Evolutionary conservation across 1,140 invertebrate genomes (phyloP), one percentile per base, ranked within the genome.

Genomic region (Apis laboriosa): DNA sequence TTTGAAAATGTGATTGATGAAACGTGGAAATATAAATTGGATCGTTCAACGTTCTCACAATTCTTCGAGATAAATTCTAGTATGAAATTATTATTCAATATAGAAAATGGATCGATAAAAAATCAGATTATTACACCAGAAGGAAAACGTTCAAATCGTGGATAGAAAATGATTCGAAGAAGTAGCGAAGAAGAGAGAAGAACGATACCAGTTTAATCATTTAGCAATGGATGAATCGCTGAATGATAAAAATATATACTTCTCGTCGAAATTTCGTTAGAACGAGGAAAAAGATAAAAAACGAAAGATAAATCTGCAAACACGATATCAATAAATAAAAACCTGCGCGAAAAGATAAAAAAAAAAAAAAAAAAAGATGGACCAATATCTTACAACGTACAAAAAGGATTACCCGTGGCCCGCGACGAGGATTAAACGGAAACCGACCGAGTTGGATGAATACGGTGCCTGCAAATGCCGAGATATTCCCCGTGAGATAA

Each of bases 391-490:
- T 34, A 94, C 95, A 0, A 95, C 94, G 8, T 96, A 96, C 86
- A 91, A 94, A 61, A 95, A 95, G 84, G 95, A 95, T 86, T 96
- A 95, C 76, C 81, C 95, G 13, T 96, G 95, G 95, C 95, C 95
- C 0, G 94, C 95, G 66, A 90, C 92, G 3, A 91, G 34, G 9
- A 43, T 77, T 2, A 89, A 83, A 86, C 88, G 92, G 94, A 89
- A 90, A 87, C 81, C 76, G 70, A 60, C 19, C 61, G 21, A 9
- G 15, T 13, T 60, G 19, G 13, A 3, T 21, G 55, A 86, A 91
- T 21, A 86, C 89, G 94, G 92, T 85, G 90, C 91, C 66, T 93
- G 92, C 72, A 89, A 88, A 34, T 82, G 80, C 24, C 17, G 17
- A 0, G 17, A 51, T 11, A 24, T 61, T 49, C 71, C 81, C 0